Conservation (phyloP, 2,797 vertebrate species). For the Lacerta viridis region DNA sequence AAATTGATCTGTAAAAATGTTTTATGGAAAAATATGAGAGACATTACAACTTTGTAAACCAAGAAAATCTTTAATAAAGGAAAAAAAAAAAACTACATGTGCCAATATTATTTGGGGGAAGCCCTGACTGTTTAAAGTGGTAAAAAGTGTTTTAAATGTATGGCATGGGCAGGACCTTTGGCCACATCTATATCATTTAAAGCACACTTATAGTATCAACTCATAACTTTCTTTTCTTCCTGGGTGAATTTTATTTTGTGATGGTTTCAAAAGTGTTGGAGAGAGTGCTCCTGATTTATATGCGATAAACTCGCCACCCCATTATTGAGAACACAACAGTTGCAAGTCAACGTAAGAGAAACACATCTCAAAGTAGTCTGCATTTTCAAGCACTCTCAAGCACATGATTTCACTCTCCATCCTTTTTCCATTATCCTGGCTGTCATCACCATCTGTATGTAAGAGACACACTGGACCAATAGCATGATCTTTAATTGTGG, state of each 20-base stretch:
- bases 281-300: accelerated
- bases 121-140: too few relatives aligned
- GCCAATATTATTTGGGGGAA: too few relatives aligned
- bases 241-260: neutral
- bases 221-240: conserved; percentile 5
- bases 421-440: neutral
- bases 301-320: too few relatives aligned
- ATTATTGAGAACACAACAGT: neutral
- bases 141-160: too few relatives aligned
- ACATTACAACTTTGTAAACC: too few relatives aligned
- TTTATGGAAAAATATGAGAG: too few relatives aligned
- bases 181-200: too few relatives aligned
- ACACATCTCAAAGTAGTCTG: neutral
- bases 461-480: accelerated
- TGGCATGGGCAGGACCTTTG: too few relatives aligned
- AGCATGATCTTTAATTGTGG: accelerated
- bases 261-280: neutral
- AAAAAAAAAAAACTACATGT: too few relatives aligned
- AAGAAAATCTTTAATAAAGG: too few relatives aligned
- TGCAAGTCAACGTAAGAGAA: conserved; percentile 16
- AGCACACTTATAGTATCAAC: neutral
- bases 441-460: accelerated
- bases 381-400: neutral
- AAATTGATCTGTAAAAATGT: too few relatives aligned
- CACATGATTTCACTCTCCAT: accelerated